Evolutionary conservation across 1,140 invertebrate genomes (phyloP).

Genomic region (Reticulitermes speratus): DNA sequence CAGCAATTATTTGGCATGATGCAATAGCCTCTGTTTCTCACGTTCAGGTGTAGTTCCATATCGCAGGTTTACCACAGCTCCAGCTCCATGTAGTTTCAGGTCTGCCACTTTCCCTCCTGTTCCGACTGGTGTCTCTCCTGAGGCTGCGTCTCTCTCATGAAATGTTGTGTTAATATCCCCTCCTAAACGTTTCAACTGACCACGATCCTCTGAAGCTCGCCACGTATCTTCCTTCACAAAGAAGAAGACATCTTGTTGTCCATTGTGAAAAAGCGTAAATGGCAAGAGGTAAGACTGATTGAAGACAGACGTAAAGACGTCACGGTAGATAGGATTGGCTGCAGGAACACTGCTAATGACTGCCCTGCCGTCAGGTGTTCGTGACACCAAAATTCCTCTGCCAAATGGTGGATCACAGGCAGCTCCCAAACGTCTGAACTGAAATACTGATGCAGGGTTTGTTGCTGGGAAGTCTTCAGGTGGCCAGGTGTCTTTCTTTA

Average conservation of each 20-base stretch:
- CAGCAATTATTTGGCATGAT: constrained; percentile 84
- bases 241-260: constrained; percentile 89
- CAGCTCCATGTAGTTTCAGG: constrained; percentile 81
- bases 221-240: constrained; percentile 91
- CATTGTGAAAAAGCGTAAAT: constrained; percentile 85
- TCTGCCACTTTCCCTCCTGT: constrained; percentile 48
- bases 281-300: constrained; percentile 87
- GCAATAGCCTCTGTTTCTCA: constrained; percentile 81
- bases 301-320: constrained; percentile 91
- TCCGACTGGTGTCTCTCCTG: constrained; percentile 17
- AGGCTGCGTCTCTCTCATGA: constrained; percentile 72
- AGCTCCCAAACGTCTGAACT: constrained; percentile 60
- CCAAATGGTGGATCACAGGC: constrained; percentile 85
- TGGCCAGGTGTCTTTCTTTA: constrained; percentile 61
- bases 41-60: constrained; percentile 88
- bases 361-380: constrained; percentile 72
- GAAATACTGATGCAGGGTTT: constrained; percentile 36
- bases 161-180: constrained; percentile 92
- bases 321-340: constrained; percentile 83
- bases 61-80: constrained; percentile 77
- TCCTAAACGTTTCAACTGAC: constrained; percentile 82
- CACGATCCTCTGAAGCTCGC: constrained; percentile 83
- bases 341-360: constrained; percentile 83
- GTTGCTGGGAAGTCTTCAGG: constrained; percentile 39
- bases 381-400: constrained; percentile 84